A percentile compares a stretch with the other conserved stretches of the same genome.
Conservation (phyloP, 2,113 vertebrate genomes). For the Sinocyclocheilus anophthalmus region DNA sequence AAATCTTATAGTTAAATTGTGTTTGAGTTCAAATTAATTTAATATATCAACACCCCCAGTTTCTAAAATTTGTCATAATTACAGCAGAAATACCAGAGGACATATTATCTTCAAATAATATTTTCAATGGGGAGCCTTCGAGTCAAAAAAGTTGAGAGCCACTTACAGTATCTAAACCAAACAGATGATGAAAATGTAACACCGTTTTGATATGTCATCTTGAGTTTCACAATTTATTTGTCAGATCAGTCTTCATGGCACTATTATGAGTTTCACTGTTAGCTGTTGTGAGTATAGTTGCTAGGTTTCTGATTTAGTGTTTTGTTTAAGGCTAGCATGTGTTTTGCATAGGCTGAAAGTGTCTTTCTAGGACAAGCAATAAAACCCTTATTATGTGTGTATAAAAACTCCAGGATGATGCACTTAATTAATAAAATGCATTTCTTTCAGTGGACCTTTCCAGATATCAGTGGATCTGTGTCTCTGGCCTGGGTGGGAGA, state of each 20-base stretch:
- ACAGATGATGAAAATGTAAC: background rate
- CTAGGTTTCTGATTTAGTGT: background rate
- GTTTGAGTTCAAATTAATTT: background rate
- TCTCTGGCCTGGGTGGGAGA: slow-evolving; percentile 93
- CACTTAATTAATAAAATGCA: background rate
- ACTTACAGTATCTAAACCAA: background rate
- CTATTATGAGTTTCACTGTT: background rate
- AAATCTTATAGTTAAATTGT: background rate
- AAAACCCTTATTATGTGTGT: background rate
- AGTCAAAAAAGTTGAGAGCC: background rate
- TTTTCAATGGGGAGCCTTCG: background rate
- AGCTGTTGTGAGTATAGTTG: background rate
- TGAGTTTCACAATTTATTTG: background rate
- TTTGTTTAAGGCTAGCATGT: slow-evolving; percentile 21
- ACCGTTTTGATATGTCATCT: background rate
- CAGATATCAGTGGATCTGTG: slow-evolving; percentile 86
- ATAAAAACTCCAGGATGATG: too few species aligned
- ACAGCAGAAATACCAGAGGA: background rate
- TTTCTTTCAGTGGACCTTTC: slow-evolving; percentile 76
- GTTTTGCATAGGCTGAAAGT: background rate
- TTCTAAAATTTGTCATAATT: background rate
- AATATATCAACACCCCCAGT: background rate
- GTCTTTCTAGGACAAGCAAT: background rate
- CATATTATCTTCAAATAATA: background rate
- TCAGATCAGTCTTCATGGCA: background rate